These are phyloP conservation scores for Rallus limicola DNA, from an alignment of 2,113 vertebrate genomes.

Conservation along the genomic window DNA sequence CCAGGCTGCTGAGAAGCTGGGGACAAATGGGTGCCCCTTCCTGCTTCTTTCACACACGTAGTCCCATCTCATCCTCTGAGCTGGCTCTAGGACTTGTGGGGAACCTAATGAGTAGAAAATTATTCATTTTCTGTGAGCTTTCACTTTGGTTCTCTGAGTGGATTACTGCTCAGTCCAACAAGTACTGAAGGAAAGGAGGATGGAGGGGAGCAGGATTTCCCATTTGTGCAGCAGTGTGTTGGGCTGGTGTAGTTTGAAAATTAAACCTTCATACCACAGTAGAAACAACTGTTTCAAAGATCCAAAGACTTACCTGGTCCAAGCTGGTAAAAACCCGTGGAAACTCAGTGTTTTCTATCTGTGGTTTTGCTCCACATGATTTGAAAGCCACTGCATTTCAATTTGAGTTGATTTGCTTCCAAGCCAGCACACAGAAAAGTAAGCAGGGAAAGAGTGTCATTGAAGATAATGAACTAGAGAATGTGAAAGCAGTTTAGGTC, in stretches of 20 bases:
- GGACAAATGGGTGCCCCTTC: accelerated
- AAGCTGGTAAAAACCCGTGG: not conserved
- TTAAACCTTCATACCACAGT: not conserved
- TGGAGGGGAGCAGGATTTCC: not conserved
- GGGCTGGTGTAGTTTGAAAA: not conserved
- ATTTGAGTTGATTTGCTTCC: not conserved
- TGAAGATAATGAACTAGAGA: not conserved
- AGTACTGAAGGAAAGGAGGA: not conserved
- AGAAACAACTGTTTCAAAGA: not conserved
- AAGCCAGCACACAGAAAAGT: not conserved
- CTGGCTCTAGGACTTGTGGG: not conserved
- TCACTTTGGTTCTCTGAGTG: not conserved
- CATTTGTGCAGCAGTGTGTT: not conserved
- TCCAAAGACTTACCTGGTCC: not conserved
- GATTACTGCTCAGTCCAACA: not conserved
- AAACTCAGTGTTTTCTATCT: not conserved
- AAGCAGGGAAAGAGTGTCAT: not conserved
- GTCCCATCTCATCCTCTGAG: not conserved
- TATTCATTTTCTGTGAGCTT: not conserved
- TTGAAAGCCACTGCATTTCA: not conserved
- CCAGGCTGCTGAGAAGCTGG: not conserved
- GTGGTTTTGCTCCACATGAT: not conserved
- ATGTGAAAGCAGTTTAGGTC: not conserved
- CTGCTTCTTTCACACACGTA: not conserved
- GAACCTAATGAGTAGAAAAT: not conserved